Conservation (phyloP, 2,113 vertebrate species). For the Fulmarus glacialis region DNA sequence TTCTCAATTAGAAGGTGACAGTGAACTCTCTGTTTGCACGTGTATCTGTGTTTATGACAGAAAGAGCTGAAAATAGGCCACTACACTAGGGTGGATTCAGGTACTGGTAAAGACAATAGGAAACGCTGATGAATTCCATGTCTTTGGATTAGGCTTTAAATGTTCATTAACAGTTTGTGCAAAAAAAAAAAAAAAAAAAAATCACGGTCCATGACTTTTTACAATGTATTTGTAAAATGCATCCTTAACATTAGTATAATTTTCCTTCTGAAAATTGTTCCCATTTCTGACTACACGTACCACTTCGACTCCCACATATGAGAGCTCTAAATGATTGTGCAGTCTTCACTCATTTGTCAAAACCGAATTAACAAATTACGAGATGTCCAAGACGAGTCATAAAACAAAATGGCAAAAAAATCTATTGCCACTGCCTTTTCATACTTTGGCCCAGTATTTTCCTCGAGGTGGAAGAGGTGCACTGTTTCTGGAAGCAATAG, state of each 20-base stretch:
- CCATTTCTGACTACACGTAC: background rate
- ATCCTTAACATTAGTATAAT: background rate
- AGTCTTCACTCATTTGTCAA: background rate
- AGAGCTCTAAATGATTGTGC: background rate
- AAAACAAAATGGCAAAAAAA: background rate
- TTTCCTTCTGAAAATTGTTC: background rate
- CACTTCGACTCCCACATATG: background rate
- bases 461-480: rapidly evolving
- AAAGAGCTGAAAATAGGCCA: background rate
- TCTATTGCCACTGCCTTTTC: background rate
- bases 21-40: background rate
- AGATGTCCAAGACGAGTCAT: background rate
- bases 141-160: background rate
- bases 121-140: background rate
- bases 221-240: background rate
- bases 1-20: background rate
- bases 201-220: background rate
- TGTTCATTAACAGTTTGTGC: background rate
- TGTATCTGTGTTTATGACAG: background rate
- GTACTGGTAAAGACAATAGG: background rate
- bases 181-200: background rate
- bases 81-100: background rate
- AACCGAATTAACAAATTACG: background rate
- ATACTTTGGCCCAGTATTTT: background rate
- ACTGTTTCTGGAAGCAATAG: background rate